Evolutionary conservation across 92 coral and sea anemone genomes (phyloP).

Genomic region (Actinostola sp.): DNA sequence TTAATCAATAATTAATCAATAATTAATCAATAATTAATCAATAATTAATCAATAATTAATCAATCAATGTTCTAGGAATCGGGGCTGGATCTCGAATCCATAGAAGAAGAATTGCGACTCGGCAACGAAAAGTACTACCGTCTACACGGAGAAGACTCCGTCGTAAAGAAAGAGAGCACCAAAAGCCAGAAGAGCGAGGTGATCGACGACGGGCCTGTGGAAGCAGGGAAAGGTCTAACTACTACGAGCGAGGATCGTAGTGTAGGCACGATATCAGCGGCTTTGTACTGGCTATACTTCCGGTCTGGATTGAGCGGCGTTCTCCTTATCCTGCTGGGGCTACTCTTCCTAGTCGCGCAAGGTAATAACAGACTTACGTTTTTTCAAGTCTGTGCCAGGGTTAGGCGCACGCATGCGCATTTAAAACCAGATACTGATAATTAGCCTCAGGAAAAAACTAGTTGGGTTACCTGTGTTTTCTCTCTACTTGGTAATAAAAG

Average conservation of each 20-base stretch:
- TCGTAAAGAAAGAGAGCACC: slow-evolving; percentile 13
- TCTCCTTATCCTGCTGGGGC: slow-evolving; percentile 54
- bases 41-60: no score
- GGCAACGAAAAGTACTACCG: slow-evolving; percentile 80
- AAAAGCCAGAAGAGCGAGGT: not conserved
- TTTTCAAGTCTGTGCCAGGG: no score
- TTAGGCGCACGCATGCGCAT: no score
- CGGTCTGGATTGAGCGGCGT: slow-evolving; percentile 78
- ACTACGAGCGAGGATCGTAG: slow-evolving; percentile 72
- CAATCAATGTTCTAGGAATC: slow-evolving; percentile 52
- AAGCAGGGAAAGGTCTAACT: slow-evolving; percentile 55
- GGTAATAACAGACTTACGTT: no score
- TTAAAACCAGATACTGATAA: no score
- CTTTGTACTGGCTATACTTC: slow-evolving; percentile 82
- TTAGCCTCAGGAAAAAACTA: no score
- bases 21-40: no score
- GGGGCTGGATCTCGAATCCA: slow-evolving; percentile 81
- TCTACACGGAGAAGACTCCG: slow-evolving; percentile 47
- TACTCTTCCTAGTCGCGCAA: slow-evolving; percentile 81
- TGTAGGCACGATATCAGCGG: slow-evolving; percentile 81
- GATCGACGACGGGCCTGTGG: not conserved
- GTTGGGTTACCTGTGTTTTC: no score
- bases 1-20: no score
- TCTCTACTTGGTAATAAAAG: no score
- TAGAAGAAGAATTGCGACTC: slow-evolving; percentile 75